Base-by-base conservation (phyloP, 2,888 invertebrate genomes). In the Dryobota labecula region DNA sequence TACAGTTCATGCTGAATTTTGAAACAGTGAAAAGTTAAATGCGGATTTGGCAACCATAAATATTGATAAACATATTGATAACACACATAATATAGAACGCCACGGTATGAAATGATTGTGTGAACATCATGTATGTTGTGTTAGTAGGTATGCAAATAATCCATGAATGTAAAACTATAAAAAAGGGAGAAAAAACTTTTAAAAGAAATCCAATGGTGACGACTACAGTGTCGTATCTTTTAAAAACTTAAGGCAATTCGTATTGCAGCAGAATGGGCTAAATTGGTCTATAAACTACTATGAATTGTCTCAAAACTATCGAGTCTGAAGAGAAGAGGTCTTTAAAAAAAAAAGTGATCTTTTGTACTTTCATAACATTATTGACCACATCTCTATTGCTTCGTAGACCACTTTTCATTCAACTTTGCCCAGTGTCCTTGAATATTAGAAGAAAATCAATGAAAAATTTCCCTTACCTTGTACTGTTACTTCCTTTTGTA, bases 391-490 rank as follows among this genome's bases (percentile, higher is more conserved):
- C 3, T n/a, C 4, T n/a, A 45, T 6, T 33, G 18, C 20, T 20
- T 8, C 5, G 9, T 5, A 43, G 13, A 30, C 13, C 11, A 41
- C 20, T 27, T 41, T 27, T 20, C 4, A 27, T 13, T 13, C 2
- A 41, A 2, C 4, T 41, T 20, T 60, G 4, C 15, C 0, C 5
- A 30, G 20, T 8, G 20, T 61, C 15, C 0, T 60, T 43, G 15
- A 45, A 60, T 8, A n/a, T 30, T 15, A 15, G n/a, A 8, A 30
- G 20, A n/a, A 9, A 20, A 58, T 49, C 9, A 58, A 57, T 0
- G 38, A 68, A 70, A 45, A 18, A 45, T 18, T 30, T 27, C 45
- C 49, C 78, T 85, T 71, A 82, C 83, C 83, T 76, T 64, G 24
- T 41, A 20, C 20, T 67, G 20, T 53, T 43, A 47, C 3, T 60